These are phyloP conservation scores for Acanthopleura granulata DNA, from an alignment of 2,888 invertebrate species.

Conservation along the genomic window DNA sequence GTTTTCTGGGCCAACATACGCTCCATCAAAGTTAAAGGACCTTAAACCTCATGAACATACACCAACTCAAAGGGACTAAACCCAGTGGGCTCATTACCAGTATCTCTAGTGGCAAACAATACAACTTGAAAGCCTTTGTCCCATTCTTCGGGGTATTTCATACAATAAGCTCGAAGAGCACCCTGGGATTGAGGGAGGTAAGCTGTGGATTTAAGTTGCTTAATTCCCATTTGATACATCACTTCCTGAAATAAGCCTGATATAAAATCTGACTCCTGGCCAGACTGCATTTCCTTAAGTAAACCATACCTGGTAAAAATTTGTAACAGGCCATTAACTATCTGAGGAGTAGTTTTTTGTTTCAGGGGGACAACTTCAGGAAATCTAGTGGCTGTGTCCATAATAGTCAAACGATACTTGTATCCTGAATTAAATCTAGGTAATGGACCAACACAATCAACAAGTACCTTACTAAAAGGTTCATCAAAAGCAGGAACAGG, in stretches of 20 bases:
- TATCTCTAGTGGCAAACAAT: neutral
- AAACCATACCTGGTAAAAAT: slow-evolving; percentile 22
- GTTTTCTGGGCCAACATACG: neutral
- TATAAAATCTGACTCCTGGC: slow-evolving; percentile 24
- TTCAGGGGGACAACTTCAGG: slow-evolving; percentile 25
- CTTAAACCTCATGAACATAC: neutral
- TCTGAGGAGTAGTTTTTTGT: slow-evolving; percentile 13
- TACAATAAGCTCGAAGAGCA: slow-evolving; percentile 19
- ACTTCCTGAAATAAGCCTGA: slow-evolving; percentile 25
- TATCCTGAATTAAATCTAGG: slow-evolving; percentile 23
- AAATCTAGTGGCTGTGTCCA: slow-evolving; percentile 24
- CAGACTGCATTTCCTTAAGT: slow-evolving; percentile 21
- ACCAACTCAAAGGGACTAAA: slow-evolving; percentile 5
- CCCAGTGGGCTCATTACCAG: neutral
- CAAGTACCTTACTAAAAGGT: slow-evolving; percentile 23
- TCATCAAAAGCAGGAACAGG: slow-evolving; percentile 25
- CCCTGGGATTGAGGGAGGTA: slow-evolving; percentile 27
- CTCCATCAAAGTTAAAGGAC: neutral
- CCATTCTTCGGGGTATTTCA: slow-evolving; percentile 13
- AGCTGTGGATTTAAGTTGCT: slow-evolving; percentile 22
- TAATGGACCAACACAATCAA: slow-evolving; percentile 27
- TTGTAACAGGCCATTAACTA: slow-evolving; percentile 17
- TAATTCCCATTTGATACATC: slow-evolving; percentile 17
- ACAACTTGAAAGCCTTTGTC: slow-evolving; percentile 3
- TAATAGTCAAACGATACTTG: slow-evolving; percentile 24